These are phyloP conservation scores for Gymnoscopelus microlampas DNA, from an alignment of 2,797 vertebrate species.

Conservation along the genomic window DNA sequence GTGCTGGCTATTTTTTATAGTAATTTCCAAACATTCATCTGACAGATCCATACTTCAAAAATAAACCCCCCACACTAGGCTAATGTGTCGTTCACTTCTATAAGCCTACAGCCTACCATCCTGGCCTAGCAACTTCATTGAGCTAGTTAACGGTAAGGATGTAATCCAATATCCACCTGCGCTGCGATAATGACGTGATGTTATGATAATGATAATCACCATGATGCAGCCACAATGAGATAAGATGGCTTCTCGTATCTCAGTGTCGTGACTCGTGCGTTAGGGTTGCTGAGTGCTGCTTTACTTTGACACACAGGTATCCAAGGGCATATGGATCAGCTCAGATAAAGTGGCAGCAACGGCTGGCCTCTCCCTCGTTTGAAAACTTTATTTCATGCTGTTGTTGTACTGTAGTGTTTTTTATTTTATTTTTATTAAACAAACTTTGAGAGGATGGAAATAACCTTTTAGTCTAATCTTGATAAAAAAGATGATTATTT, in stretches of 20 bases:
- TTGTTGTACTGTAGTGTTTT: background rate
- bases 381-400: background rate
- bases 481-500: no score
- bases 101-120: background rate
- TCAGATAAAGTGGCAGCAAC: slow-evolving; percentile 20
- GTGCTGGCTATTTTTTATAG: no score
- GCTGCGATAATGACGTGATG: slow-evolving; percentile 56
- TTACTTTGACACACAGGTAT: slow-evolving; percentile 48
- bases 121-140: no score
- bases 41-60: no score
- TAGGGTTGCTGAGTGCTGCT: slow-evolving; percentile 42
- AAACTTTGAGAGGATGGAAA: no score
- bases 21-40: no score
- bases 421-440: no score
- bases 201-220: no score
- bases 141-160: background rate
- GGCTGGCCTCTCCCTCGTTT: background rate
- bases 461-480: no score
- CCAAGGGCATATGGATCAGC: slow-evolving; percentile 49
- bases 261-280: slow-evolving; percentile 40
- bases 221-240: slow-evolving; percentile 45
- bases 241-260: slow-evolving; percentile 70
- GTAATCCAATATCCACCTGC: slow-evolving; percentile 58
- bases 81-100: background rate
- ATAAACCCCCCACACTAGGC: no score